Conservation (phyloP, 2,113 vertebrate genomes). For the Rhagologus leucostigma region DNA sequence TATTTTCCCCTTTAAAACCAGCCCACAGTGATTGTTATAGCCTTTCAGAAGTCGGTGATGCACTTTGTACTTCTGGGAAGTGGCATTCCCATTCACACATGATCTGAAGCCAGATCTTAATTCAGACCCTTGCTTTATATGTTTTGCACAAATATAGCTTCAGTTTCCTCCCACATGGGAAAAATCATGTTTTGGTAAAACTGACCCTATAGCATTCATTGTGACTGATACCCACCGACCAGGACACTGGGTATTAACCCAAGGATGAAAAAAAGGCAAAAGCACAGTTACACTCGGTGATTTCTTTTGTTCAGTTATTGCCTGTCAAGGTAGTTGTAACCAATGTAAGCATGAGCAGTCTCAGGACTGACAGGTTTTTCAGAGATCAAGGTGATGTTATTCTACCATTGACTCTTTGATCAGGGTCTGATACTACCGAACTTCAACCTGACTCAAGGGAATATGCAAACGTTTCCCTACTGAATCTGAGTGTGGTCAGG, state of each 20-base stretch:
- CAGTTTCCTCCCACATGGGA: background rate
- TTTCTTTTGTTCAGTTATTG: background rate
- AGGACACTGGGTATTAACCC: background rate
- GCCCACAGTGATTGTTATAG: conserved; percentile 15
- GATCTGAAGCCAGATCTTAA: background rate
- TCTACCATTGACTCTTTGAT: conserved; percentile 19
- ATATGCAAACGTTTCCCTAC: background rate
- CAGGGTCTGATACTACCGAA: background rate
- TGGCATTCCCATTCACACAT: background rate
- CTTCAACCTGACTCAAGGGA: conserved; percentile 25
- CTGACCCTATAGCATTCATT: background rate
- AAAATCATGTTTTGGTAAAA: background rate
- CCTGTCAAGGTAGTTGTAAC: background rate
- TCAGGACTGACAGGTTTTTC: background rate
- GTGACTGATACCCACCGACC: background rate
- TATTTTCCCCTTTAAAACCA: background rate
- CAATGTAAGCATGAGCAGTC: background rate
- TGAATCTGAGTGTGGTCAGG: background rate
- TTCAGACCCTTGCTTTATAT: background rate
- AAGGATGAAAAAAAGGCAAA: background rate
- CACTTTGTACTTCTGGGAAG: background rate
- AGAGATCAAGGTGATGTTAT: conserved; percentile 24
- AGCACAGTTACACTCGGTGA: background rate
- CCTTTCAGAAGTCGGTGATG: conserved; percentile 29
- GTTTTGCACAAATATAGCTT: background rate